Conservation (phyloP, 2,888 invertebrate genomes). For the Diloba caeruleocephala region DNA sequence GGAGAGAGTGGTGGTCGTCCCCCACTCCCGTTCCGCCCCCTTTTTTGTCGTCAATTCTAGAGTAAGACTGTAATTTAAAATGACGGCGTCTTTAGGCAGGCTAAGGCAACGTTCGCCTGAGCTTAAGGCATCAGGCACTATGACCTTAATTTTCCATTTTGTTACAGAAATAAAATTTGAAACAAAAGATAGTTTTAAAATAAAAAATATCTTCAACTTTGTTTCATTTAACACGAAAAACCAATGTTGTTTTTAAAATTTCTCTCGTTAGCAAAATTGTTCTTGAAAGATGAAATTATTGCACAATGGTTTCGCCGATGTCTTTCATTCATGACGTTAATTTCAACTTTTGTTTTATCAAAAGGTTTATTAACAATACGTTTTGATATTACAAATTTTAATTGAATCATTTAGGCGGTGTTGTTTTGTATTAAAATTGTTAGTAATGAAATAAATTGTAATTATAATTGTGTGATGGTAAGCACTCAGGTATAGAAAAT, state of each 20-base stretch:
- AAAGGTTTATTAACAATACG: slow-evolving; percentile 20
- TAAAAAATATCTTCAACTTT: slow-evolving; percentile 1
- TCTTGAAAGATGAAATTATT: slow-evolving; percentile 36
- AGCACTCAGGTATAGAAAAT: too few relatives aligned
- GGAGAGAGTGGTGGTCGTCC: too few relatives aligned
- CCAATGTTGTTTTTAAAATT: slow-evolving; percentile 36
- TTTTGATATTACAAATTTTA: slow-evolving; percentile 14
- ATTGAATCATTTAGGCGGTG: slow-evolving; percentile 8
- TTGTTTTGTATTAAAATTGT: slow-evolving; percentile 11
- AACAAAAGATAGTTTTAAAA: too few relatives aligned
- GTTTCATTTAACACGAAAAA: slow-evolving; percentile 23
- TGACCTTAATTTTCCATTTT: too few relatives aligned
- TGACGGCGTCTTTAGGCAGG: too few relatives aligned
- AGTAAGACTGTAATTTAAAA: too few relatives aligned
- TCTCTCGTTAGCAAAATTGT: slow-evolving; percentile 40
- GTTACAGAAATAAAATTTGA: too few relatives aligned
- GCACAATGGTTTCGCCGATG: slow-evolving; percentile 37
- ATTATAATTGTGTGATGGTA: too few relatives aligned
- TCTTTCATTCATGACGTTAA: slow-evolving; percentile 25
- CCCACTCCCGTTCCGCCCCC: too few relatives aligned
- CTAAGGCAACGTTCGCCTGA: too few relatives aligned
- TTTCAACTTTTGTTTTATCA: slow-evolving; percentile 35
- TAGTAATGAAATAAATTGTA: slow-evolving; percentile 1
- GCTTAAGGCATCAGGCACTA: too few relatives aligned
- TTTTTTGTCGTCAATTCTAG: too few relatives aligned